Evolutionary conservation across 2,113 vertebrate genomes (phyloP).

Genomic region (Junco hyemalis): DNA sequence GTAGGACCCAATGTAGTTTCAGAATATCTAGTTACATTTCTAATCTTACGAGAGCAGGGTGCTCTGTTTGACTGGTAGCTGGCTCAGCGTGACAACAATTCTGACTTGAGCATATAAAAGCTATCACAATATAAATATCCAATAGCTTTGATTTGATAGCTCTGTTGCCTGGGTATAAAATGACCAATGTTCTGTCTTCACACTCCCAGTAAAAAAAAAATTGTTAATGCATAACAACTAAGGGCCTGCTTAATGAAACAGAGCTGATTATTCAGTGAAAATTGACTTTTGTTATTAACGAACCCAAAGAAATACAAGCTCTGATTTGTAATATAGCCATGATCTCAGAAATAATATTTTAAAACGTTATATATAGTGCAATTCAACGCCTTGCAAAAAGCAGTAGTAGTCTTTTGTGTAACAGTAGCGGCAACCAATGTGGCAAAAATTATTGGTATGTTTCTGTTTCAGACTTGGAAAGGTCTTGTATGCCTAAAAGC

Average conservation of each 20-base stretch:
- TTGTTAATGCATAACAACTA: not conserved
- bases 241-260: not conserved
- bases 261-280: not conserved
- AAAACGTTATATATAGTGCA: not conserved
- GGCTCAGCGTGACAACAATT: not conserved
- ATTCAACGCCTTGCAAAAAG: not conserved
- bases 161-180: fast-evolving
- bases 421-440: not conserved
- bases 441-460: not conserved
- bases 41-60: not conserved
- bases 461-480: not conserved
- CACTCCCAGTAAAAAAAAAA: not conserved
- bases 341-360: not conserved
- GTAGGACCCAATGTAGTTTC: not conserved
- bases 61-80: not conserved
- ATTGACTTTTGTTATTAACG: not conserved
- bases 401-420: not conserved
- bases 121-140: not conserved
- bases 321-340: not conserved
- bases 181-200: not conserved
- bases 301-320: not conserved
- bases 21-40: not conserved
- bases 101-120: not conserved
- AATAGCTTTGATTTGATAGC: not conserved
- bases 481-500: fast-evolving